A percentile compares a stretch with the other conserved stretches of the same genome.
Conservation (phyloP, 2,888 invertebrate genomes). For the Pseudoips prasinana region DNA sequence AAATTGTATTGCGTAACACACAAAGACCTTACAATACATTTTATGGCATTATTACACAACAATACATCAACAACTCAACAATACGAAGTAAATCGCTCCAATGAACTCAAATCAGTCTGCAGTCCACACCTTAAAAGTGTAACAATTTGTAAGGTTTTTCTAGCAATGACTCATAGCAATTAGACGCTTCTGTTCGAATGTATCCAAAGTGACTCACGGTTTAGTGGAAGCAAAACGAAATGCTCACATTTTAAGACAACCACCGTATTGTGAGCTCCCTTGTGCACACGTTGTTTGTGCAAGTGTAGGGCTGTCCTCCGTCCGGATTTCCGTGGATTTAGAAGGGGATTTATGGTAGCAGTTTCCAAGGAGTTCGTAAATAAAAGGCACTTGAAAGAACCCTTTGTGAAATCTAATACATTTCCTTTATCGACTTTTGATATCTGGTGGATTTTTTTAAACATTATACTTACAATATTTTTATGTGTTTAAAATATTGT, state of each 20-base stretch:
- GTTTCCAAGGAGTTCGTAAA: too few species aligned
- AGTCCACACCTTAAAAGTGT: constrained; percentile 28
- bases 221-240: constrained; percentile 53
- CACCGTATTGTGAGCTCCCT: constrained; percentile 42
- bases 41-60: background rate
- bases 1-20: too few species aligned
- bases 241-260: constrained; percentile 43
- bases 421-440: too few species aligned
- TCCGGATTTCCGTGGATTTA: too few species aligned
- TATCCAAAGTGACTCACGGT: constrained; percentile 57
- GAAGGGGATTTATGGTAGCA: too few species aligned
- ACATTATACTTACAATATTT: too few species aligned
- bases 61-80: constrained; percentile 4
- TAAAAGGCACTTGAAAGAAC: too few species aligned
- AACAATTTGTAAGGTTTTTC: constrained; percentile 31
- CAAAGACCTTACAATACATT: too few species aligned
- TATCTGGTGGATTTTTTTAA: too few species aligned
- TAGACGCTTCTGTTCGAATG: constrained; percentile 51
- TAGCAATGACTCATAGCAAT: constrained; percentile 41
- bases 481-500: too few species aligned
- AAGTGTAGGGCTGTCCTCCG: too few species aligned
- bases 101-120: constrained; percentile 20
- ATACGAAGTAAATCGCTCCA: constrained; percentile 15
- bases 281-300: constrained; percentile 18
- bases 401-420: too few species aligned